Percentiles rank a stretch among this genome's conserved stretches.
Conservation (phyloP, 1,140 invertebrate species). For the Phocides pigmalion region DNA sequence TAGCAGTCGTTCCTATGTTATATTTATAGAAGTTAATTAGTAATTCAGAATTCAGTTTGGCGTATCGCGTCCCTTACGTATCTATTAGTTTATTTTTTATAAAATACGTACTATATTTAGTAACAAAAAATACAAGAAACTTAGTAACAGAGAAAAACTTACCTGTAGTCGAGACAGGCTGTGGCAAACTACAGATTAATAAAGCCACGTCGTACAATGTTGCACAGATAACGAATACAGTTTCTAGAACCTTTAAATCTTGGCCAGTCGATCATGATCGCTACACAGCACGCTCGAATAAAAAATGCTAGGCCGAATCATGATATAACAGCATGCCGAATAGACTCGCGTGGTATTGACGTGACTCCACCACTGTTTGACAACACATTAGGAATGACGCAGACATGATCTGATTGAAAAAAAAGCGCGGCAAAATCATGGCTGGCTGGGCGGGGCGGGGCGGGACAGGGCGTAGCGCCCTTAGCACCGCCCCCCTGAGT, state of each 20-base stretch:
- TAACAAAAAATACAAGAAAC: background rate
- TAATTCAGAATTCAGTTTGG: no score
- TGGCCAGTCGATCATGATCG: conserved; percentile 20
- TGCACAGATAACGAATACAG: conserved; percentile 20
- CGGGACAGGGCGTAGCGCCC: conserved; percentile 77
- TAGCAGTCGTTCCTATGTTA: no score
- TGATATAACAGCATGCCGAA: conserved; percentile 22
- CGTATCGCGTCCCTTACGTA: no score
- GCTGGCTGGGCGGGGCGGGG: conserved; percentile 73
- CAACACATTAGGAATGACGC: conserved; percentile 75
- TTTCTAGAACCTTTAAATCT: conserved; percentile 31
- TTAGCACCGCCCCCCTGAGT: conserved; percentile 76
- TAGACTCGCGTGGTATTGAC: conserved; percentile 55
- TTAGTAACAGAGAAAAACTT: conserved; percentile 15
- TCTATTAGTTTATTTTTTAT: background rate
- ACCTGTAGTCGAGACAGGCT: background rate
- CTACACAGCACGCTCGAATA: background rate
- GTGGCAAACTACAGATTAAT: background rate
- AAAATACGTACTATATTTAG: background rate
- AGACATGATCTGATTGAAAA: conserved; percentile 65
- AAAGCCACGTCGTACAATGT: conserved; percentile 15
- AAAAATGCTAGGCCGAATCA: conserved; percentile 28
- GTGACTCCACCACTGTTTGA: conserved; percentile 67
- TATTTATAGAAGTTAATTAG: no score
- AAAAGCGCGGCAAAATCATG: conserved; percentile 78